Evolutionary conservation across 2,113 vertebrate genomes (phyloP).

Genomic region (Gymnocephalus cernua): DNA sequence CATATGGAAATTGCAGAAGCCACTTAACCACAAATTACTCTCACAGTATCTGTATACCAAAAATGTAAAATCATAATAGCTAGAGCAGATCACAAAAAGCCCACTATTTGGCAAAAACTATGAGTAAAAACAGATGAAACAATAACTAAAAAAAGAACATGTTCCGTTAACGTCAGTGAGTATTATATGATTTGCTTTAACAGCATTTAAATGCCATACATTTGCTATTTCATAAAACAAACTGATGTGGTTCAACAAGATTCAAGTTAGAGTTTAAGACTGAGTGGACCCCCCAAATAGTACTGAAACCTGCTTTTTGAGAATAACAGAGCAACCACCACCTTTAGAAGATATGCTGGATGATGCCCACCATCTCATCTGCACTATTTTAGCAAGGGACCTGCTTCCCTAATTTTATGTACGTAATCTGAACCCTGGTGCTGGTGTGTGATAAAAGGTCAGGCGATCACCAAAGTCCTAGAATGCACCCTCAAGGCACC

Average conservation of each 20-base stretch:
- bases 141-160: not conserved
- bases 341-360: not conserved
- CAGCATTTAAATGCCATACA: not conserved
- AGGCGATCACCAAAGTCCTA: too few relatives aligned
- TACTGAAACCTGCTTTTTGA: not conserved
- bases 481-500: too few relatives aligned
- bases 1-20: not conserved
- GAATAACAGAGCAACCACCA: not conserved
- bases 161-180: conserved; percentile 3
- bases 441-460: too few relatives aligned
- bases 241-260: not conserved
- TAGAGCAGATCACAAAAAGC: conserved; percentile 3
- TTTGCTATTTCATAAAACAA: not conserved
- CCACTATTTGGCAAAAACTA: conserved; percentile 31
- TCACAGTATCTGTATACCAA: not conserved
- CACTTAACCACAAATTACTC: not conserved
- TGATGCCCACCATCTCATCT: not conserved
- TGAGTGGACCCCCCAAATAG: not conserved
- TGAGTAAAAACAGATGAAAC: conserved; percentile 9
- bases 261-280: not conserved
- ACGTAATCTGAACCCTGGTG: too few relatives aligned
- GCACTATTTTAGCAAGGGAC: not conserved
- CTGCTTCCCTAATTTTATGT: too few relatives aligned
- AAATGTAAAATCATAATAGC: conserved; percentile 23
- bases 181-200: not conserved